phyloP scores from a whole-genome alignment of 1,140 invertebrate species.

The Holotrichia oblita region DNA sequence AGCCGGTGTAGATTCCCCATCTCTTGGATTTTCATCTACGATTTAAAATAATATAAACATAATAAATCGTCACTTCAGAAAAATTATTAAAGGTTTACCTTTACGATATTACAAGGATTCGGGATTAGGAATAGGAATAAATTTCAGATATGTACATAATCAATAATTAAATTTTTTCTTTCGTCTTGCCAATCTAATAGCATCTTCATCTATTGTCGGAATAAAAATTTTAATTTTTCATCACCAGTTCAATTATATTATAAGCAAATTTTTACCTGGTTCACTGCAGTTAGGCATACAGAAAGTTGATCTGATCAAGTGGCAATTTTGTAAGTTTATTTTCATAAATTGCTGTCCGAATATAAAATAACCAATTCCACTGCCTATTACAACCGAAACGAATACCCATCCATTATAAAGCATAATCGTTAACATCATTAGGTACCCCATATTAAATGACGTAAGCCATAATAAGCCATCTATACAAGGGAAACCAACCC shows the following conservation, averaged over 20 bases:
- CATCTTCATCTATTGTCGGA: background rate
- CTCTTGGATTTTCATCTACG: background rate
- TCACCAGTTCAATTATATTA: background rate
- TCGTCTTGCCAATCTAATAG: background rate
- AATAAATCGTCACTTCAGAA: background rate
- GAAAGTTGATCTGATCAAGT: constrained; percentile 57
- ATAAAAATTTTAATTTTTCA: background rate
- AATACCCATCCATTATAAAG: constrained; percentile 86
- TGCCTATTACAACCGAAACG: constrained; percentile 78
- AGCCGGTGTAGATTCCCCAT: constrained; percentile 32
- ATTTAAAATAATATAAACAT: background rate
- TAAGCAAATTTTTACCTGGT: constrained; percentile 49
- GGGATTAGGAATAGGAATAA: background rate
- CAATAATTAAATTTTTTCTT: constrained; percentile 21
- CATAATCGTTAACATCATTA: constrained; percentile 92
- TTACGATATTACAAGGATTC: background rate
- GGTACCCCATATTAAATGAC: constrained; percentile 71
- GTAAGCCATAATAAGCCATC: constrained; percentile 57
- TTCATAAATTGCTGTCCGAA: constrained; percentile 61
- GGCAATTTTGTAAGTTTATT: constrained; percentile 60
- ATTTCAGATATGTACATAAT: background rate
- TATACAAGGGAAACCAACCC: constrained; percentile 52
- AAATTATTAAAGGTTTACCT: background rate
- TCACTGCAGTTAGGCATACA: constrained; percentile 57
- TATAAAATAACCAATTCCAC: constrained; percentile 76